Percentiles rank a stretch among this genome's conserved stretches.
Evolutionary conservation across 1,140 invertebrate species (phyloP).

Genomic region (Eriocheir sinensis): DNA sequence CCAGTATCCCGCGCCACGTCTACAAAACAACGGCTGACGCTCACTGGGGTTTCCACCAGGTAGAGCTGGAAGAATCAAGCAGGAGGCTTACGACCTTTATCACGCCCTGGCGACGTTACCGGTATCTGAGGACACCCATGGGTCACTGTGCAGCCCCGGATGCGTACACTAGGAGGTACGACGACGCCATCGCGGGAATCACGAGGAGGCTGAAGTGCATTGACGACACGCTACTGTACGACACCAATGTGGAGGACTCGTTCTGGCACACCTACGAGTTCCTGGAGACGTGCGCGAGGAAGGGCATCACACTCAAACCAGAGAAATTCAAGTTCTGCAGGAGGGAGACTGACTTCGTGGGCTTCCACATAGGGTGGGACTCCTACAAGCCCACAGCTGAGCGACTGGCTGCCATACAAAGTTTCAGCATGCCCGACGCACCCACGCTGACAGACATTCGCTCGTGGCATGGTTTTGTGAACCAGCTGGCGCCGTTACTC

Average conservation of each 20-base stretch:
- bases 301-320: not conserved
- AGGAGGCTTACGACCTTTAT: not conserved
- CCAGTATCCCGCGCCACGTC: not conserved
- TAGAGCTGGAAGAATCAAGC: not conserved
- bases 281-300: not conserved
- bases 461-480: not conserved
- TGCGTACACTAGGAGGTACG: not conserved
- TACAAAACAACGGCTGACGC: not conserved
- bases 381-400: not conserved
- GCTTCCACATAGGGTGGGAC: not conserved
- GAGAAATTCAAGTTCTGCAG: conserved; percentile 35
- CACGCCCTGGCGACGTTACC: not conserved
- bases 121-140: conserved; percentile 34
- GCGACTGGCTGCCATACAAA: not conserved
- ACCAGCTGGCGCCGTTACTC: not conserved
- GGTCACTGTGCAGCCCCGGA: not conserved
- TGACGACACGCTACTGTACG: conserved; percentile 23
- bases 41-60: conserved; percentile 27
- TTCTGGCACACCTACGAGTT: conserved; percentile 18
- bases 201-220: conserved; percentile 26
- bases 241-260: not conserved
- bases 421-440: not conserved
- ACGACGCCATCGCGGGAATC: not conserved
- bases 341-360: not conserved
- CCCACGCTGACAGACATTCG: not conserved